Base-by-base conservation (phyloP, 2,888 invertebrate genomes). In the Ellobium chinense region DNA sequence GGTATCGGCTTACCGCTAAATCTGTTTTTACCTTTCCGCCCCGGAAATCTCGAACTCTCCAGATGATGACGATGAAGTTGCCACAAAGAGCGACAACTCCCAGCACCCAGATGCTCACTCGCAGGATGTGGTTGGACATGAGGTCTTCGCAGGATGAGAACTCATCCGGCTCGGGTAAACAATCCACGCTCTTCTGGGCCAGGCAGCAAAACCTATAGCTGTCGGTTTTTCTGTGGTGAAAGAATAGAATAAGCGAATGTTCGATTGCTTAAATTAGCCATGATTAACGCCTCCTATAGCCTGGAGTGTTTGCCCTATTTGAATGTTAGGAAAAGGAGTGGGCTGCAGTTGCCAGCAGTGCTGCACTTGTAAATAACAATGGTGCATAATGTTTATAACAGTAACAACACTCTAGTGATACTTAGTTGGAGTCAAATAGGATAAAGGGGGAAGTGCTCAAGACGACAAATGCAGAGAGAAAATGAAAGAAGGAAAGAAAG, bases 21-120 rank as follows among this genome's bases (percentile, higher is more conserved):
- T n/a, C n/a, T n/a, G n/a, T n/a, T n/a, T 18, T 68, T 84, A 94
- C 94, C 92, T 91, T 93, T 83, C 93, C 93, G 65, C 92, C 92
- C 81, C 93, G 89, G 63, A 92, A 89, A 83, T 93, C 93, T 54
- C 91, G 84, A 1, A 88, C 82, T 7, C 91, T 68, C 92, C 91
- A 92, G 31, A 89, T 81, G 74, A 91, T 88, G 60, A 92, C 92
- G 0, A 92, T 78, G 3, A 89, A 69, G 82, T 91, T 92, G 7
- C 91, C 91, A 72, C 88, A 85, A 75, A 89, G 87, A 14, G 92
- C 91, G 1, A 90, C 82, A 60, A 89, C 83, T 0, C 91, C 92
- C 24, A 92, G 87, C 27, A 91, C 87, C 92, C 92, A 92, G 72
- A 92, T 90, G 68, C 88, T 89, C 79, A 90, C 84, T 2, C 91